Evolutionary conservation across 2,113 vertebrate species (phyloP).

Genomic region (Gymnobelideus leadbeateri): DNA sequence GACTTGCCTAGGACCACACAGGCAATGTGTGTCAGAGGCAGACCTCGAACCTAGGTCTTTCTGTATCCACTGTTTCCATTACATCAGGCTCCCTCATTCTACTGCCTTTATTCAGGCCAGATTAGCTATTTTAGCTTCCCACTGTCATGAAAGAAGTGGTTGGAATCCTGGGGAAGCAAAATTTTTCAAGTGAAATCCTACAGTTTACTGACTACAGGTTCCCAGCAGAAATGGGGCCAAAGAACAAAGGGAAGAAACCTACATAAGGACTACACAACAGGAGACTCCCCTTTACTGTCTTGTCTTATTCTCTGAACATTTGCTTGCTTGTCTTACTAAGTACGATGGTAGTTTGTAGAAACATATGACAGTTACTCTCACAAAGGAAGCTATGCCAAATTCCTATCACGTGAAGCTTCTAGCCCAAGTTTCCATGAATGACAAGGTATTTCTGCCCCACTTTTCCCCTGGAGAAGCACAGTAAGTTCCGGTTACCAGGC

Average conservation of each 20-base stretch:
- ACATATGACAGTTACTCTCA: neutral
- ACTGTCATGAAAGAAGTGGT: neutral
- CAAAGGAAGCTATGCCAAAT: neutral
- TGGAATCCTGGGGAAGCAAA: neutral
- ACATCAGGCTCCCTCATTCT: neutral
- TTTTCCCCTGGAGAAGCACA: neutral
- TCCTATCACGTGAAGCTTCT: neutral
- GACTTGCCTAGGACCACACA: neutral
- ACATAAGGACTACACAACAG: neutral
- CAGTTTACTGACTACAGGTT: neutral
- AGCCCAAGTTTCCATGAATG: neutral
- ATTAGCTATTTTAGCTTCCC: neutral
- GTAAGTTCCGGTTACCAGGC: neutral
- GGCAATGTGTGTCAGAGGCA: neutral
- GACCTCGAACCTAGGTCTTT: neutral
- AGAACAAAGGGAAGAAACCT: neutral
- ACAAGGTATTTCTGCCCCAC: too few species aligned
- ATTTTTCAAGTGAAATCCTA: neutral
- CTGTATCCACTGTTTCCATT: neutral
- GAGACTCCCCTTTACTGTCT: neutral
- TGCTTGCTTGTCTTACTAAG: constrained; percentile 6
- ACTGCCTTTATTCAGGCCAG: neutral
- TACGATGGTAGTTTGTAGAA: neutral
- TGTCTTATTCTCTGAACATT: neutral
- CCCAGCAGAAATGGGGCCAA: neutral